Evolutionary conservation across 2,797 vertebrate genomes (phyloP).

Genomic region (Microchirus variegatus): DNA sequence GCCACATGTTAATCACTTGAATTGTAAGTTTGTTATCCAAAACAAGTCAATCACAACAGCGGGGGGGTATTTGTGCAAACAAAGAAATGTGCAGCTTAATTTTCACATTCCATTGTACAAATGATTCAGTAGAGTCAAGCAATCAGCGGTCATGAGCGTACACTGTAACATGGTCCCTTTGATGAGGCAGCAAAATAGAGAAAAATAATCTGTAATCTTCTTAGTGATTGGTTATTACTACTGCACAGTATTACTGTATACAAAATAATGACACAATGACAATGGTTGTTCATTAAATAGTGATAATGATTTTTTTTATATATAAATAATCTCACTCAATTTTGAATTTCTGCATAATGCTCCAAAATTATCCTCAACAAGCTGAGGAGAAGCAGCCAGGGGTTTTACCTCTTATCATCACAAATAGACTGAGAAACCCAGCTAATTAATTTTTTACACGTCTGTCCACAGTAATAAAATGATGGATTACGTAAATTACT

Average conservation of each 20-base stretch:
- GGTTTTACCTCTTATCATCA: slow-evolving; percentile 69
- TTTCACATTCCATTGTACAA: slow-evolving; percentile 43
- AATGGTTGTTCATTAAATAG: slow-evolving; percentile 77
- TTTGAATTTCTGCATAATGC: slow-evolving; percentile 71
- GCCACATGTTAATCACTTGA: slow-evolving; percentile 12
- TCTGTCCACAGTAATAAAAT: slow-evolving; percentile 62
- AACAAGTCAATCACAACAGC: slow-evolving; percentile 20
- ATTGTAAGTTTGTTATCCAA: slow-evolving; percentile 10
- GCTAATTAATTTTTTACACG: slow-evolving; percentile 76
- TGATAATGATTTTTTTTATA: slow-evolving; percentile 80
- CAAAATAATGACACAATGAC: slow-evolving; percentile 47
- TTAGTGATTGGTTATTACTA: slow-evolving; percentile 68
- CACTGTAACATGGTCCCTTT: slow-evolving; percentile 20
- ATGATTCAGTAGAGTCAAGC: slow-evolving; percentile 36
- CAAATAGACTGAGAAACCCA: slow-evolving; percentile 62
- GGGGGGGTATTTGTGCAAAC: slow-evolving; percentile 21
- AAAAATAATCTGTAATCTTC: slow-evolving; percentile 69
- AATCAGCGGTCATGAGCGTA: slow-evolving; percentile 37
- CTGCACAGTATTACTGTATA: slow-evolving; percentile 71
- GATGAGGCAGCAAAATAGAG: slow-evolving; percentile 40
- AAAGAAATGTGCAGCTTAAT: slow-evolving; percentile 35
- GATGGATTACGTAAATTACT: slow-evolving; percentile 53
- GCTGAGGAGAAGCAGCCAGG: slow-evolving; percentile 61
- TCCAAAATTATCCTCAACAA: slow-evolving; percentile 69
- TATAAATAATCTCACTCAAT: slow-evolving; percentile 70